Conservation (phyloP, 2,888 invertebrate species). For the Junonia oenone region DNA sequence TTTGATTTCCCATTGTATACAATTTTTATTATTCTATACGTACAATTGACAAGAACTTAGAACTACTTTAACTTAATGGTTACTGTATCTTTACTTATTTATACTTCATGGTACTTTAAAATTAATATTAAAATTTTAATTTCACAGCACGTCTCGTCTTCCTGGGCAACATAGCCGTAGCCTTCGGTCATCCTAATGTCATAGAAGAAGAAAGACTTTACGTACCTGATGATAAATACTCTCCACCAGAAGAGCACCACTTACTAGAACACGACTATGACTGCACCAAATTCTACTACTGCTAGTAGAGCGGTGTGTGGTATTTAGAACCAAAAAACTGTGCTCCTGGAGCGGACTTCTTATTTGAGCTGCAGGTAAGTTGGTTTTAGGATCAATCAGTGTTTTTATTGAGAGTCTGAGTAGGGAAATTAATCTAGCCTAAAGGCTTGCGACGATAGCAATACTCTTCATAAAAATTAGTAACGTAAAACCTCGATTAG, state of each 20-base stretch:
- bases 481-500: no score
- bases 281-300: conserved; percentile 63
- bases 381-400: background rate
- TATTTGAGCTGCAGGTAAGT: conserved; percentile 3
- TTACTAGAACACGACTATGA: conserved; percentile 56
- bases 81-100: no score
- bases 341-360: conserved; percentile 52
- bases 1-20: no score
- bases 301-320: conserved; percentile 51
- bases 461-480: no score
- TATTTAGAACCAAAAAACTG: conserved; percentile 39
- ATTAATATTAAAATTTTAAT: no score
- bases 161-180: conserved; percentile 33
- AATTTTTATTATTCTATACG: no score
- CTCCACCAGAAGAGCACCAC: conserved; percentile 48
- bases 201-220: background rate
- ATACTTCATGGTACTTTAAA: no score
- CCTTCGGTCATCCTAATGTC: conserved; percentile 34
- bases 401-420: no score
- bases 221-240: conserved; percentile 79
- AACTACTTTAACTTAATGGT: no score
- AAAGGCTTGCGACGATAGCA: no score
- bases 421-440: no score
- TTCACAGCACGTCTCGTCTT: background rate
- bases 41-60: no score